A percentile compares a stretch with the other conserved stretches of the same genome.
phyloP scores from a whole-genome alignment of 2,113 vertebrate genomes.

The Spea bombifrons region DNA sequence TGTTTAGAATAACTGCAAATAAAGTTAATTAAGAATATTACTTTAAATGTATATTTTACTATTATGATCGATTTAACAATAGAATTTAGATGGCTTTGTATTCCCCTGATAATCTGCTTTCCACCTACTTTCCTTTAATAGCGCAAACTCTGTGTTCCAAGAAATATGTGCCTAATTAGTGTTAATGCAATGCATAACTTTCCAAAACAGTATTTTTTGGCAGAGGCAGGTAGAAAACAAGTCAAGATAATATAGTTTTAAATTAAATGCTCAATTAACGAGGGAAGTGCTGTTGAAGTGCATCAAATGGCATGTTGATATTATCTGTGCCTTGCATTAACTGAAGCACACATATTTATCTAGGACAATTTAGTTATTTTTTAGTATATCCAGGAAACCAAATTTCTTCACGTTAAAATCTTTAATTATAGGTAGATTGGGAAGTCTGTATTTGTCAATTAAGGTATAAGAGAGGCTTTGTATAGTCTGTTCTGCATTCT shows the following conservation, averaged over 20 bases:
- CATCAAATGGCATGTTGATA: conserved; percentile 32
- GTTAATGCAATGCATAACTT: conserved; percentile 44
- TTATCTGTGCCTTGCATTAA: neutral
- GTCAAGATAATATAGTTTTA: conserved; percentile 44
- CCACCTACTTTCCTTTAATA: conserved; percentile 35
- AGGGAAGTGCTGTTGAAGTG: conserved; percentile 5
- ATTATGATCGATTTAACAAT: conserved; percentile 17
- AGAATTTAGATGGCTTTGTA: conserved; percentile 29
- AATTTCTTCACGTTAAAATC: conserved; percentile 9
- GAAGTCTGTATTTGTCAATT: conserved; percentile 11
- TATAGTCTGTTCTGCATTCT: too few species aligned
- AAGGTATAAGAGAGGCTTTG: neutral
- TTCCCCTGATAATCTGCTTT: conserved; percentile 30
- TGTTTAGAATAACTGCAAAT: neutral
- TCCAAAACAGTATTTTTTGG: conserved; percentile 46
- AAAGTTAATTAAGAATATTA: neutral
- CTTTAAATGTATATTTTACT: conserved; percentile 17
- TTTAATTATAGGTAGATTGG: conserved; percentile 4
- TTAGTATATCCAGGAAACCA: conserved; percentile 15
- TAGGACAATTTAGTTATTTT: conserved; percentile 24
- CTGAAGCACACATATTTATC: conserved; percentile 19
- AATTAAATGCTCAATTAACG: conserved; percentile 47
- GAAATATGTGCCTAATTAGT: conserved; percentile 46
- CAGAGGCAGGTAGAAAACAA: conserved; percentile 39
- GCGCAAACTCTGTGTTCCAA: conserved; percentile 28